Evolutionary conservation across 2,888 invertebrate species (phyloP).

Genomic region (Acanthosepion esculentum): DNA sequence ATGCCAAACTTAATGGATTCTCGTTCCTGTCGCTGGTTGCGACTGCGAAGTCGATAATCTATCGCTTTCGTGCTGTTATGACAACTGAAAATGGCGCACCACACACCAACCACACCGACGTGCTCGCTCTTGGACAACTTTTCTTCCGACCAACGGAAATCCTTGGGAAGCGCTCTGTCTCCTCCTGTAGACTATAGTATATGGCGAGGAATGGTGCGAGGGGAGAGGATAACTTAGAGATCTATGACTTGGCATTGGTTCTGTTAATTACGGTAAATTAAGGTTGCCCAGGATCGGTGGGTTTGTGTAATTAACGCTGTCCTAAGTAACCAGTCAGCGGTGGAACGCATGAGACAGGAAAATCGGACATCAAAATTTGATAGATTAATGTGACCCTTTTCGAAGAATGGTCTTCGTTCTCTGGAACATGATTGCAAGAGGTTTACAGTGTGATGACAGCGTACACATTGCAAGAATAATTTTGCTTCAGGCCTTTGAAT

Average conservation of each 20-base stretch:
- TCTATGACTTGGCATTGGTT: not conserved
- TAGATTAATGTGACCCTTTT: not conserved
- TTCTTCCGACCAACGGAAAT: not conserved
- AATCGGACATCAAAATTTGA: not conserved
- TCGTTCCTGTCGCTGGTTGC: not conserved
- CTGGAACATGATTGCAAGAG: not conserved
- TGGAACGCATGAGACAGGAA: not conserved
- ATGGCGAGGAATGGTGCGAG: not conserved
- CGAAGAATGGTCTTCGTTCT: not conserved
- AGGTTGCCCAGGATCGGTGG: not conserved
- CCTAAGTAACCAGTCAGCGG: not conserved
- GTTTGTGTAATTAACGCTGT: not conserved
- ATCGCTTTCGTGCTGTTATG: not conserved
- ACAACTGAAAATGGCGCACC: not conserved
- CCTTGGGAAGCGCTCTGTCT: not conserved
- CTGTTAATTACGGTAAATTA: constrained; percentile 20
- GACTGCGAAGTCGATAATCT: not conserved
- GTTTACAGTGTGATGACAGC: too few species aligned
- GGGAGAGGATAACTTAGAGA: not conserved
- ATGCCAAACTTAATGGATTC: not conserved
- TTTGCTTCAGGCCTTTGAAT: too few species aligned
- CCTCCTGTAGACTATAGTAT: not conserved
- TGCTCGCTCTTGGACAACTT: not conserved
- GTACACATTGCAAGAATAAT: too few species aligned
- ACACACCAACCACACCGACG: not conserved